These are phyloP conservation scores for Caloenas nicobarica DNA, from an alignment of 2,113 vertebrate species.

Conservation along the genomic window DNA sequence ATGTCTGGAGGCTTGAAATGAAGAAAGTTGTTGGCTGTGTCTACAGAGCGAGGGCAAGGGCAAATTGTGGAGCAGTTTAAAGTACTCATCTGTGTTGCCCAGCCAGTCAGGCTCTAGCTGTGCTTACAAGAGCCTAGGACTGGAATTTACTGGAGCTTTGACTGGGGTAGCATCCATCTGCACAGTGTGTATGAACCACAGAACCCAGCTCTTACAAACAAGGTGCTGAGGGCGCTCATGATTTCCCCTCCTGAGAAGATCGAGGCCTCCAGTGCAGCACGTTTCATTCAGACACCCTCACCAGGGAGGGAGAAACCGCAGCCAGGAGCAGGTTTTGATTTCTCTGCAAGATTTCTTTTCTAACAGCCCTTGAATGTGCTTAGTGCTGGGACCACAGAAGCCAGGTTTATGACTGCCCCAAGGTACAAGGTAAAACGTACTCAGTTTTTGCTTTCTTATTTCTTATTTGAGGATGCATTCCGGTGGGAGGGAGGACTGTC, in stretches of 20 bases:
- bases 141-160: neutral
- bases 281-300: neutral
- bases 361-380: neutral
- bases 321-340: neutral
- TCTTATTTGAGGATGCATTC: neutral
- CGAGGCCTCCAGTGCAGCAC: accelerated
- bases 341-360: neutral
- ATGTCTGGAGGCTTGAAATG: neutral
- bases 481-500: neutral
- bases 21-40: neutral
- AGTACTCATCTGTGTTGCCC: accelerated
- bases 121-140: neutral
- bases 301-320: neutral
- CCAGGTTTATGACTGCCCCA: neutral
- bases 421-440: neutral
- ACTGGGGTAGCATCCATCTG: neutral
- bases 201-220: accelerated
- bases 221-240: accelerated
- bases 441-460: neutral
- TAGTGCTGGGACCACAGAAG: neutral
- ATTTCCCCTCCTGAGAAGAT: neutral
- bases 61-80: neutral
- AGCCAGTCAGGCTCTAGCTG: neutral
- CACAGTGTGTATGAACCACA: accelerated
- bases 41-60: neutral